Conservation (phyloP, 1,140 invertebrate species). For the Temnothorax curvispinosus region DNA sequence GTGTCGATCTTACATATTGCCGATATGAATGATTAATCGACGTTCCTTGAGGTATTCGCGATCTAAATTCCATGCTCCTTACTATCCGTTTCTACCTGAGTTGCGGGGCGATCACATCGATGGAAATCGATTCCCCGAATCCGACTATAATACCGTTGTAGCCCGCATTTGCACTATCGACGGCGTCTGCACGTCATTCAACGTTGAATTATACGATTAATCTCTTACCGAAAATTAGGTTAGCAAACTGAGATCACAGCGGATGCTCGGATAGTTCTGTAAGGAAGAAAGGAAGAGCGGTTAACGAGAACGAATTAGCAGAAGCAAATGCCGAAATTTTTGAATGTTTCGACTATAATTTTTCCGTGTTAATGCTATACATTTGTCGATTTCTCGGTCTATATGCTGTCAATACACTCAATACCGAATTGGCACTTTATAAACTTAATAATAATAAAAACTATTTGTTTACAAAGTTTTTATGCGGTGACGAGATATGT, state of each 20-base stretch:
- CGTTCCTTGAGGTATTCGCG: constrained; percentile 43
- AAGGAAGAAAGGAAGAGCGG: constrained; percentile 54
- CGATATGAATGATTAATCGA: constrained; percentile 65
- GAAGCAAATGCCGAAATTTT: constrained; percentile 10
- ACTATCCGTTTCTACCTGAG: constrained; percentile 46
- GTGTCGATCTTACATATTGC: constrained; percentile 52
- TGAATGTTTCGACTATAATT: constrained; percentile 24
- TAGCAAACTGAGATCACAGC: constrained; percentile 64
- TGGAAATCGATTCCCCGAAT: constrained; percentile 56
- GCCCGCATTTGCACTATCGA: constrained; percentile 66
- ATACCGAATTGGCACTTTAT: not conserved
- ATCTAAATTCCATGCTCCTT: constrained; percentile 55
- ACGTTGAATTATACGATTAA: constrained; percentile 73
- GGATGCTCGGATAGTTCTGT: constrained; percentile 48
- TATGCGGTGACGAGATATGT: not conserved
- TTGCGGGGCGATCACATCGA: constrained; percentile 58
- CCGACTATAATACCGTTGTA: constrained; percentile 62
- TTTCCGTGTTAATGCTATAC: constrained; percentile 32
- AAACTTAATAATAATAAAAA: not conserved
- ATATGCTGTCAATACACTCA: not conserved
- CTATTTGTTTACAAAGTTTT: constrained; percentile 1
- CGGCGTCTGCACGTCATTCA: constrained; percentile 48
- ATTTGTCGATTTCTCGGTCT: not conserved
- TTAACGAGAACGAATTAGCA: not conserved
- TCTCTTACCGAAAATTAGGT: constrained; percentile 73